Evolutionary conservation across 2,113 vertebrate genomes (phyloP).

Genomic region (Phalacrocorax carbo): DNA sequence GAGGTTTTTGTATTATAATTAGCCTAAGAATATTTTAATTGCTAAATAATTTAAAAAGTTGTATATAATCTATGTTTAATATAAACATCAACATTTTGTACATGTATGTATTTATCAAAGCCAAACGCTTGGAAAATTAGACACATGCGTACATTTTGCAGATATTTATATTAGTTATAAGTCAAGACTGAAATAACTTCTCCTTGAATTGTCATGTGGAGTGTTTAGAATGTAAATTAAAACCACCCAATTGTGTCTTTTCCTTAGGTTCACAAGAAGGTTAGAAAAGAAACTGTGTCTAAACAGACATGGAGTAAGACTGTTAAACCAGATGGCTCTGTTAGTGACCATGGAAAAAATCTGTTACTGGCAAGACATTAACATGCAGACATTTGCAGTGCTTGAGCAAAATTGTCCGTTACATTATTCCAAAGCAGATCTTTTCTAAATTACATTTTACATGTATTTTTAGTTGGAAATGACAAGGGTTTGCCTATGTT

Average conservation of each 20-base stretch:
- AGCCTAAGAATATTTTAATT: conserved; percentile 24
- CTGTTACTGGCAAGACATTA: neutral
- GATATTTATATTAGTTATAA: conserved; percentile 44
- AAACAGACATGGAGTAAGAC: conserved; percentile 1
- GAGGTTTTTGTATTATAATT: neutral
- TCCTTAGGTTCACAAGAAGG: conserved; percentile 37
- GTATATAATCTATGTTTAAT: neutral
- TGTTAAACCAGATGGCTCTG: conserved; percentile 20
- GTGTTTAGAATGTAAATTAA: conserved; percentile 64
- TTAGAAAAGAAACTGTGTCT: conserved; percentile 41
- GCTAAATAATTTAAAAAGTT: neutral
- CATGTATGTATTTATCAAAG: neutral
- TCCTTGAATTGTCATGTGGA: conserved; percentile 20
- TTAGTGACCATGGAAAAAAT: conserved; percentile 20
- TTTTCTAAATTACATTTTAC: neutral
- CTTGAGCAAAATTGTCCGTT: neutral
- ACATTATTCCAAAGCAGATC: neutral
- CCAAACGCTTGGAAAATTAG: neutral
- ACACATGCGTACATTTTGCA: neutral
- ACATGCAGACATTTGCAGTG: neutral
- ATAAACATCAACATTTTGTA: neutral
- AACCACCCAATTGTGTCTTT: conserved; percentile 46
- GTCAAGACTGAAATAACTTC: conserved; percentile 51
- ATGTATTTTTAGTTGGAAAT: neutral
- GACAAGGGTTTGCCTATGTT: neutral